Conservation (phyloP, 2,888 invertebrate genomes). For the Drosophila colorata region DNA sequence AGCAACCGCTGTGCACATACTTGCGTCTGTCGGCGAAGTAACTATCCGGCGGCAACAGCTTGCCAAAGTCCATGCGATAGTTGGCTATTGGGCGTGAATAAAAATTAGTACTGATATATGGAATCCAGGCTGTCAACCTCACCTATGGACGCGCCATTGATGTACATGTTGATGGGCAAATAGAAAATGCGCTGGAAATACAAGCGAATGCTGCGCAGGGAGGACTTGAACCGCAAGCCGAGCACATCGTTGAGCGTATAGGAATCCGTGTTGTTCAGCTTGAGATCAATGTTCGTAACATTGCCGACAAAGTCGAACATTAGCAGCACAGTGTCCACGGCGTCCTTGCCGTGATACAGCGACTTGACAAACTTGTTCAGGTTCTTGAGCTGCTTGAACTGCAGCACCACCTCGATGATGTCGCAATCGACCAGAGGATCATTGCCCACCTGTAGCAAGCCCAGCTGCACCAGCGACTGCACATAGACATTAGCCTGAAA, state of each 20-base stretch:
- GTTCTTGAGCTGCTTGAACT: slow-evolving; percentile 75
- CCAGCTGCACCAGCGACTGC: slow-evolving; percentile 81
- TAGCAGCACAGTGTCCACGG: slow-evolving; percentile 46
- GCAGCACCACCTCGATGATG: slow-evolving; percentile 80
- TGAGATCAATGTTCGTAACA: slow-evolving; percentile 74
- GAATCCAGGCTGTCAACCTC: slow-evolving; percentile 5
- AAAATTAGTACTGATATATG: background rate
- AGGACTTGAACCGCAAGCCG: slow-evolving; percentile 85
- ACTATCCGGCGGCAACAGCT: slow-evolving; percentile 66
- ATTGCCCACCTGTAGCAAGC: slow-evolving; percentile 83
- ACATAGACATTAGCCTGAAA: slow-evolving; percentile 81
- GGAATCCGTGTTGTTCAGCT: slow-evolving; percentile 75
- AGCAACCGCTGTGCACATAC: slow-evolving; percentile 51
- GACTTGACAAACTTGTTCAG: slow-evolving; percentile 69
- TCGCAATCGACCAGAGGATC: slow-evolving; percentile 80
- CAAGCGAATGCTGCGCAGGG: slow-evolving; percentile 83
- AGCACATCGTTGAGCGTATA: slow-evolving; percentile 85
- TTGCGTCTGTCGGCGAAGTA: slow-evolving; percentile 52
- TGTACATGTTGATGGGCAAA: slow-evolving; percentile 85
- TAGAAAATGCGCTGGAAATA: slow-evolving; percentile 86
- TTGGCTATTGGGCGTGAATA: slow-evolving; percentile 57
- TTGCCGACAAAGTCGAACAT: slow-evolving; percentile 83
- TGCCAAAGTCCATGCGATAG: slow-evolving; percentile 73
- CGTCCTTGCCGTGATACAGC: slow-evolving; percentile 28
- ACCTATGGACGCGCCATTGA: slow-evolving; percentile 84